phyloP scores from a whole-genome alignment of 2,113 vertebrate genomes.

The Cygnus atratus region DNA sequence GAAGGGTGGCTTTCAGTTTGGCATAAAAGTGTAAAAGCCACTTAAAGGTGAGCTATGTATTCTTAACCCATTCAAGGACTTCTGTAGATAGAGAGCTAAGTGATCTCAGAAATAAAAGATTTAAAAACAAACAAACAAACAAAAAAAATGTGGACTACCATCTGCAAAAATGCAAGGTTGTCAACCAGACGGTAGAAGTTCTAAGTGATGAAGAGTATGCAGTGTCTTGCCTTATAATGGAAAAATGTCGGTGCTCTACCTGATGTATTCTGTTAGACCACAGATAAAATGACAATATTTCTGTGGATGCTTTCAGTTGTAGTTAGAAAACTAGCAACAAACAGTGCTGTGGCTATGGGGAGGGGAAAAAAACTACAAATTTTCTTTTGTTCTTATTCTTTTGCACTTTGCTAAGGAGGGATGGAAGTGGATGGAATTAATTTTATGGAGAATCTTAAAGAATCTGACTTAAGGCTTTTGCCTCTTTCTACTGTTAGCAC shows the following conservation, averaged over 20 bases:
- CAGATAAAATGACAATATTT: not conserved
- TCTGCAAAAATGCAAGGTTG: not conserved
- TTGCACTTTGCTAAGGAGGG: not conserved
- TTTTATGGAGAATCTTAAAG: not conserved
- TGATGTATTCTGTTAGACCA: not conserved
- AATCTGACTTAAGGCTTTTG: not conserved
- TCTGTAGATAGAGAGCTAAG: not conserved
- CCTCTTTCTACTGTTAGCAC: not conserved
- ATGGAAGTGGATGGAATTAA: not conserved
- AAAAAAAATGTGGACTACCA: not conserved
- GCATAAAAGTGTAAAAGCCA: not conserved
- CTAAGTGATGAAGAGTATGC: not conserved
- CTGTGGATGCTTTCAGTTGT: not conserved
- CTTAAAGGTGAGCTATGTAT: not conserved
- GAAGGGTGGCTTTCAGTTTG: not conserved
- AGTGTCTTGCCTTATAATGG: not conserved
- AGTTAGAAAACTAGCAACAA: not conserved
- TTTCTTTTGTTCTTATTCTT: not conserved
- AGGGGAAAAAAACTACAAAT: fast-evolving
- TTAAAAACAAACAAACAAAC: not conserved
- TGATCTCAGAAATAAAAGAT: not conserved
- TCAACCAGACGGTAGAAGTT: not conserved
- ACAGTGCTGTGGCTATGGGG: not conserved
- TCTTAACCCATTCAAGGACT: not conserved
- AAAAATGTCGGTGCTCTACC: not conserved